Conservation (phyloP, 2,888 invertebrate genomes). For the Microctonus hyperodae region DNA sequence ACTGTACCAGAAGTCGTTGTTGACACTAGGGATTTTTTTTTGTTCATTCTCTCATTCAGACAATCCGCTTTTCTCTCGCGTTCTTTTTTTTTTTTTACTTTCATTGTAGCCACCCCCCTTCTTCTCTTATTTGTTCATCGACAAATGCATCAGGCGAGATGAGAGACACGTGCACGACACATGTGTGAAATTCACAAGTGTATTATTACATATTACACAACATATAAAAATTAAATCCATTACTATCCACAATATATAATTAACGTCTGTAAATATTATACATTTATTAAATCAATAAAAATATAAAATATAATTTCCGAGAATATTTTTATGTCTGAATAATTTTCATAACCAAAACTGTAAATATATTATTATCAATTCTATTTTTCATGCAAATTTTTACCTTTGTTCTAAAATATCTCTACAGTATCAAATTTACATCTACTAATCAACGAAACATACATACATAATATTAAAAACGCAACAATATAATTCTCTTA, state of each 20-base stretch:
- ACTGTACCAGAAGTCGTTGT: conserved; percentile 13
- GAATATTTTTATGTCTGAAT: too few relatives aligned
- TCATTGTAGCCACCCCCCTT: neutral
- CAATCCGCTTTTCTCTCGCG: conserved; percentile 7
- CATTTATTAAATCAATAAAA: too few relatives aligned
- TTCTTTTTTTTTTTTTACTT: neutral
- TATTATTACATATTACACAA: too few relatives aligned
- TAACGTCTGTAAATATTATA: too few relatives aligned
- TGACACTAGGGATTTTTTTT: conserved; percentile 22
- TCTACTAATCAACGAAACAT: neutral
- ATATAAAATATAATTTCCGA: too few relatives aligned
- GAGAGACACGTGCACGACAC: conserved; percentile 17
- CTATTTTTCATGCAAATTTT: neutral
- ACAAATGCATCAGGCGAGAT: neutral
- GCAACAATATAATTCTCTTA: neutral
- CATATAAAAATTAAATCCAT: too few relatives aligned
- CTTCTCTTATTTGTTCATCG: neutral
- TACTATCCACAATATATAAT: too few relatives aligned
- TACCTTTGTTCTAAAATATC: neutral
- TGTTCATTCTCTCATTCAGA: conserved; percentile 12
- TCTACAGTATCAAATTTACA: too few relatives aligned
- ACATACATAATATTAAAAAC: too few relatives aligned
- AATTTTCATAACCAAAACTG: too few relatives aligned
- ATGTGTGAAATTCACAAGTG: conserved; percentile 6
- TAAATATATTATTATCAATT: neutral